phyloP scores from a whole-genome alignment of 2,888 invertebrate species.

The Temnothorax ravouxi region DNA sequence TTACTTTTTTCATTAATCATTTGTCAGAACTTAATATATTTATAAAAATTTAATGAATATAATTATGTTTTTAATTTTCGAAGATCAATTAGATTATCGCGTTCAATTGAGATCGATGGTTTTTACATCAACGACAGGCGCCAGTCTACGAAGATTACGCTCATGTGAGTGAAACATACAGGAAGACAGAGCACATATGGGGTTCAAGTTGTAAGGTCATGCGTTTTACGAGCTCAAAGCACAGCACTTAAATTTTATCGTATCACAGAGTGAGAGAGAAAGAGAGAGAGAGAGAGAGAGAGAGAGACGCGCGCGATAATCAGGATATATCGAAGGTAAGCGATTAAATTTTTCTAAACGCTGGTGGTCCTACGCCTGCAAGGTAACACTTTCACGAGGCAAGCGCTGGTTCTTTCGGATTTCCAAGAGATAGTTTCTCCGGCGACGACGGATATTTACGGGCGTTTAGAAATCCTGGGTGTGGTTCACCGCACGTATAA shows the following conservation, averaged over 20 bases:
- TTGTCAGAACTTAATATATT: not conserved
- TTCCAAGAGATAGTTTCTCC: conserved; percentile 75
- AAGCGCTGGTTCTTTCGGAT: conserved; percentile 66
- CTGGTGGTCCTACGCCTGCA: conserved; percentile 71
- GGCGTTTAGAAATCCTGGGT: conserved; percentile 80
- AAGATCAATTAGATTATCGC: not conserved
- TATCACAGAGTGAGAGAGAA: conserved; percentile 56
- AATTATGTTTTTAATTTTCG: not conserved
- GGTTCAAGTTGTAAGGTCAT: conserved; percentile 61
- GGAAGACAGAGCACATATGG: not conserved
- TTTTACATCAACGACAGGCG: not conserved
- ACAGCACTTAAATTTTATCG: conserved; percentile 68
- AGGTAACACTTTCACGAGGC: conserved; percentile 74
- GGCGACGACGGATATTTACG: conserved; percentile 78
- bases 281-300: conserved; percentile 50
- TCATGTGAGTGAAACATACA: not conserved
- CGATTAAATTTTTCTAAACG: conserved; percentile 75
- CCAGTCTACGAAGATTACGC: not conserved
- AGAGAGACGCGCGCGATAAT: conserved; percentile 62
- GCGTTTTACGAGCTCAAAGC: conserved; percentile 62
- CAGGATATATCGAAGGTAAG: conserved; percentile 62
- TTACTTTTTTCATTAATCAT: not conserved
- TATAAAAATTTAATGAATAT: conserved; percentile 7
- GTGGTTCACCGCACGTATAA: conserved; percentile 79
- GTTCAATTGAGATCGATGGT: not conserved